These are phyloP conservation scores for Conus betulinus DNA, from an alignment of 1,140 invertebrate genomes.

Conservation along the genomic window DNA sequence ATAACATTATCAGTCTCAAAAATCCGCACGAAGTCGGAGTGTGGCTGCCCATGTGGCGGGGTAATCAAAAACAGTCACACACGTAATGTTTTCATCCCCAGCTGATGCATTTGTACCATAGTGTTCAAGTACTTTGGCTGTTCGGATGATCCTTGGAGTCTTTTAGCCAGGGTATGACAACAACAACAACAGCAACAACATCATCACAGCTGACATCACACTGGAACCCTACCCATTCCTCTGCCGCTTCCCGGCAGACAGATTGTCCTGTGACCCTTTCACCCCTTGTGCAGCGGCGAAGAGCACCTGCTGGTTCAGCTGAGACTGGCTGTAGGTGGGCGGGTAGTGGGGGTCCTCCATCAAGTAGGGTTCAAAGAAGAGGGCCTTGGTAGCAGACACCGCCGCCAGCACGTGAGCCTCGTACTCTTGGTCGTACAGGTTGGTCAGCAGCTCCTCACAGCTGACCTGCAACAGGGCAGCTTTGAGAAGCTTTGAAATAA, in stretches of 20 bases:
- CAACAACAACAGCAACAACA: too few relatives aligned
- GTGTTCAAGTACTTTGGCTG: too few relatives aligned
- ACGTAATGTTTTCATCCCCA: too few relatives aligned
- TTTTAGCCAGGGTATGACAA: too few relatives aligned
- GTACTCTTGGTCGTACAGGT: conserved; percentile 54
- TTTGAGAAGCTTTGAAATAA: background rate
- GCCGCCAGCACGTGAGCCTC: conserved; percentile 65
- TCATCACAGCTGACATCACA: background rate
- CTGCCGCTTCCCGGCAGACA: background rate
- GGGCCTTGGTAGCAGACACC: conserved; percentile 55
- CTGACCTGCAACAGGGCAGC: conserved; percentile 21
- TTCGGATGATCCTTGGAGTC: too few relatives aligned
- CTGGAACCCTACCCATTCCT: background rate
- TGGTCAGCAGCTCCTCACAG: conserved; percentile 39
- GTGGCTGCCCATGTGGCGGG: too few relatives aligned
- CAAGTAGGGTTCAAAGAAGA: conserved; percentile 57
- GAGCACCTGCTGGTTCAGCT: background rate
- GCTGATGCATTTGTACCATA: too few relatives aligned
- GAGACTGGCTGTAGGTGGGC: conserved; percentile 8
- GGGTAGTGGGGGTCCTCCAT: conserved; percentile 63
- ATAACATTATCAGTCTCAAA: too few relatives aligned
- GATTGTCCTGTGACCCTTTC: background rate
- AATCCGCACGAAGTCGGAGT: too few relatives aligned
- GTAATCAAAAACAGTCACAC: too few relatives aligned
- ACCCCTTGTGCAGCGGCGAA: background rate